Percentiles rank a stretch among this genome's conserved stretches.
phyloP scores from a whole-genome alignment of 2,797 vertebrate genomes.

The Paedocypris micromegethes region DNA sequence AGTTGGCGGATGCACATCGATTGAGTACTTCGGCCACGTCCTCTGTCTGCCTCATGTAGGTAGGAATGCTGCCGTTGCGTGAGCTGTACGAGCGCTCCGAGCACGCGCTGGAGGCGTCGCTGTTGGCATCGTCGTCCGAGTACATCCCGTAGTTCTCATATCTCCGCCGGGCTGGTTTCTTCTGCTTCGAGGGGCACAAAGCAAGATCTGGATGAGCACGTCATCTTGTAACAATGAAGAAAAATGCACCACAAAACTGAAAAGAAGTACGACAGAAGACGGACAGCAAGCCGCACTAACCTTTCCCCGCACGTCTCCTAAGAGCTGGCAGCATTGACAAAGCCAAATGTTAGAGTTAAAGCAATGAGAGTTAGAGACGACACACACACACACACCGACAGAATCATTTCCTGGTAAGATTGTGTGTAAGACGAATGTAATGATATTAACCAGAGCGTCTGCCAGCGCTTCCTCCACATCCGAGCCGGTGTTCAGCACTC shows the following conservation, averaged over 20 bases:
- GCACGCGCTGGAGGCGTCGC: slow-evolving; percentile 92
- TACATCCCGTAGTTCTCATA: slow-evolving; percentile 91
- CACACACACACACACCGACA: slow-evolving; percentile 53
- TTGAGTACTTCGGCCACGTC: slow-evolving; percentile 96
- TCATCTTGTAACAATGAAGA: neutral
- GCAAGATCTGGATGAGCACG: slow-evolving; percentile 17
- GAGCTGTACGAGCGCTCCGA: slow-evolving; percentile 95
- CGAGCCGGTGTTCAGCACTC: slow-evolving; percentile 92
- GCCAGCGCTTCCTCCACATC: slow-evolving; percentile 95
- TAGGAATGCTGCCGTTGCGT: slow-evolving; percentile 88
- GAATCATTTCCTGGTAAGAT: neutral
- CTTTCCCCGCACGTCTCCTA: slow-evolving; percentile 98
- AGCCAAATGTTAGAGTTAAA: slow-evolving; percentile 34
- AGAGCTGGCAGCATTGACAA: slow-evolving; percentile 93
- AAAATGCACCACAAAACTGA: neutral
- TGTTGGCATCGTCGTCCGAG: slow-evolving; percentile 95
- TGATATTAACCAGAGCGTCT: slow-evolving; percentile 82
- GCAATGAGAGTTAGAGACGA: slow-evolving; percentile 49
- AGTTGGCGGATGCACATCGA: slow-evolving; percentile 92
- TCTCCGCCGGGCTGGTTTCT: slow-evolving; percentile 88
- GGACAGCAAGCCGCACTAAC: slow-evolving; percentile 65
- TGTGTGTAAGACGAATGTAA: neutral
- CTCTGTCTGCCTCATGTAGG: slow-evolving; percentile 94
- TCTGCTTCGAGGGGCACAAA: slow-evolving; percentile 60
- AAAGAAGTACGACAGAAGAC: slow-evolving; percentile 1